Conservation (phyloP, 2,888 invertebrate species). For the Thymelicus lineola region DNA sequence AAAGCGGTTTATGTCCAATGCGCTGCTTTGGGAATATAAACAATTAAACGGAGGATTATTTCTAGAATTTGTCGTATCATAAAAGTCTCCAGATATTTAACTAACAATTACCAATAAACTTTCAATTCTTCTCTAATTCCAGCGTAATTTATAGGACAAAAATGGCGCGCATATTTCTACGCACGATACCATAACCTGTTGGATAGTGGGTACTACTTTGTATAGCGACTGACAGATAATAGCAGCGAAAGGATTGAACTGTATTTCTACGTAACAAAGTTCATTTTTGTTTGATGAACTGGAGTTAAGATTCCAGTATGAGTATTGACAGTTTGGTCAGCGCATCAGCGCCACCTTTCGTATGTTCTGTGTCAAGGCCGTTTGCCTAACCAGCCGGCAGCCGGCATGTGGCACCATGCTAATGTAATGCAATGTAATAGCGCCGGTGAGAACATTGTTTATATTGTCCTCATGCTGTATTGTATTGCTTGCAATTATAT, state of each 20-base stretch:
- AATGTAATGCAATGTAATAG: neutral
- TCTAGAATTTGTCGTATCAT: conserved; percentile 1
- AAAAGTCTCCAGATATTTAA: neutral
- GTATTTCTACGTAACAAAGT: neutral
- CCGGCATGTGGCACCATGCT: neutral
- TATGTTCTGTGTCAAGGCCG: conserved; percentile 43
- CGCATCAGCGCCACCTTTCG: conserved; percentile 47
- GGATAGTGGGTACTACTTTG: conserved; percentile 39
- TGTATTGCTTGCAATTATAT: conserved; percentile 13
- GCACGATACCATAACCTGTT: conserved; percentile 44
- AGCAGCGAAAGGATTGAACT: conserved; percentile 9
- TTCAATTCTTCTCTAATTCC: conserved; percentile 12
- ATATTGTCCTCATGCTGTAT: neutral
- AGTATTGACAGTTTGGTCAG: conserved; percentile 35
- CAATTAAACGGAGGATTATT: neutral
- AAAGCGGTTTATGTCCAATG: conserved; percentile 51
- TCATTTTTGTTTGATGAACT: conserved; percentile 7
- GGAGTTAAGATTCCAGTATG: neutral
- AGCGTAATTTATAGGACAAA: conserved; percentile 16
- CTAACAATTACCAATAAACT: neutral
- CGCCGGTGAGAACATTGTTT: conserved; percentile 5
- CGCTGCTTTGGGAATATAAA: conserved; percentile 44
- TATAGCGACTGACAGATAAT: conserved; percentile 45
- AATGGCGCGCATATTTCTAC: conserved; percentile 41
- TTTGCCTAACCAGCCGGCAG: conserved; percentile 20